Percentiles rank a stretch among this genome's conserved stretches.
Conservation (phyloP, 2,113 vertebrate genomes). For the Vombatus ursinus region DNA sequence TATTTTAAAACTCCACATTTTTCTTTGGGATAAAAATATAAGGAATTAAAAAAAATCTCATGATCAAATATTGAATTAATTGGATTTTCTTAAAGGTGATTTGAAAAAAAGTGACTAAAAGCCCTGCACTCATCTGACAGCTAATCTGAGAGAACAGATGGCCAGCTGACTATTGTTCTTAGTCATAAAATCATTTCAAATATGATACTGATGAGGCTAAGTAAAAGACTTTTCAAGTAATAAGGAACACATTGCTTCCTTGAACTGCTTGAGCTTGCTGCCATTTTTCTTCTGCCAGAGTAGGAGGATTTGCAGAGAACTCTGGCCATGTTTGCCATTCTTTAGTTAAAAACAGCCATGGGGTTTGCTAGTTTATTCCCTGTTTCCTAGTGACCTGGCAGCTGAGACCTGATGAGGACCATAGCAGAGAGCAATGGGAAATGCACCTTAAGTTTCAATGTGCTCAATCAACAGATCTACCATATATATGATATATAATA, state of each 20-base stretch:
- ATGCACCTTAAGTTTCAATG: conserved; percentile 89
- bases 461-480: conserved; percentile 82
- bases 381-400: conserved; percentile 83
- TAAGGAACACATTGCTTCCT: conserved; percentile 82
- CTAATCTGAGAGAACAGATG: conserved; percentile 84
- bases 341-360: conserved; percentile 86
- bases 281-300: conserved; percentile 81
- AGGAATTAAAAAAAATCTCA: conserved; percentile 72
- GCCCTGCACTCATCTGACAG: conserved; percentile 77
- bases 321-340: conserved; percentile 84
- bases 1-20: conserved; percentile 69
- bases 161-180: conserved; percentile 72
- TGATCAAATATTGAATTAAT: conserved; percentile 75
- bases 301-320: conserved; percentile 75
- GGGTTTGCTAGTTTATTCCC: conserved; percentile 87
- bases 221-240: conserved; percentile 81
- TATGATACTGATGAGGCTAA: conserved; percentile 80
- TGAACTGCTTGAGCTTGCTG: conserved; percentile 72
- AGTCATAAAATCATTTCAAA: conserved; percentile 85
- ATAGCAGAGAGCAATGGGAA: conserved; percentile 84
- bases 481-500: background rate
- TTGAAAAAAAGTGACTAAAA: conserved; percentile 77
- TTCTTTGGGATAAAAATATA: conserved; percentile 45
- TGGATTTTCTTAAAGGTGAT: conserved; percentile 74
- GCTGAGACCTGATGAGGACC: conserved; percentile 84